phyloP scores from a whole-genome alignment of 2,888 invertebrate species.

The Hydraecia micacea region DNA sequence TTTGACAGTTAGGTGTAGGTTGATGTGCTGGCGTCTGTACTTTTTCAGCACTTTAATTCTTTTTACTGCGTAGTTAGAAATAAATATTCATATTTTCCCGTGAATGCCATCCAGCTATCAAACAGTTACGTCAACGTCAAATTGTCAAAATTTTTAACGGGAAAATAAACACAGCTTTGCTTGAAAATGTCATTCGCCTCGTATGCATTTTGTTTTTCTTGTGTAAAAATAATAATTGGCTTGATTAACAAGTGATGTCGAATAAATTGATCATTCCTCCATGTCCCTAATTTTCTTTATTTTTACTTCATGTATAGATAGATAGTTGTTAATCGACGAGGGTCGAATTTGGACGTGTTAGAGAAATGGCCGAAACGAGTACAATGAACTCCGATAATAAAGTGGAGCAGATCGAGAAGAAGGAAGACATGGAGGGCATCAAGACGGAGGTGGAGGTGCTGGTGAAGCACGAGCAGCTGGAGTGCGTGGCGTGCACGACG shows the following conservation, averaged over 20 bases:
- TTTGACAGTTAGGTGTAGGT: too few relatives aligned
- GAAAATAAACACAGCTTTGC: constrained; percentile 57
- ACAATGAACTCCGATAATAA: constrained; percentile 77
- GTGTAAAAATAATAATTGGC: constrained; percentile 50
- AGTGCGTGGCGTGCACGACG: constrained; percentile 80
- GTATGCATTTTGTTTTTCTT: constrained; percentile 67
- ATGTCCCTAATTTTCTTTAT: constrained; percentile 21
- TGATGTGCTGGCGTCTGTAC: too few relatives aligned
- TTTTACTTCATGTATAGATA: constrained; percentile 26
- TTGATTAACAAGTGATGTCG: constrained; percentile 52
- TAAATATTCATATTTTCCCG: too few relatives aligned
- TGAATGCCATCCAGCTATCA: constrained; percentile 16
- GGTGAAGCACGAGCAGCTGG: constrained; percentile 81
- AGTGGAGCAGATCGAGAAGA: constrained; percentile 72
- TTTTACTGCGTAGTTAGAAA: too few relatives aligned
- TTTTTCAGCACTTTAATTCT: too few relatives aligned
- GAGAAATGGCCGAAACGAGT: constrained; percentile 80
- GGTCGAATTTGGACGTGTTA: constrained; percentile 45
- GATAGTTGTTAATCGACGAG: constrained; percentile 17
- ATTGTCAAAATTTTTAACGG: constrained; percentile 54
- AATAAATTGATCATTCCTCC: constrained; percentile 20
- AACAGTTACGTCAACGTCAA: constrained; percentile 23
- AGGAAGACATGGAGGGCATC: constrained; percentile 69
- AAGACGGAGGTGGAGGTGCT: constrained; percentile 77
- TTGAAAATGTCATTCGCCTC: constrained; percentile 65